These are phyloP conservation scores for Tragopan temminckii DNA, from an alignment of 2,797 vertebrate species.

Conservation along the genomic window DNA sequence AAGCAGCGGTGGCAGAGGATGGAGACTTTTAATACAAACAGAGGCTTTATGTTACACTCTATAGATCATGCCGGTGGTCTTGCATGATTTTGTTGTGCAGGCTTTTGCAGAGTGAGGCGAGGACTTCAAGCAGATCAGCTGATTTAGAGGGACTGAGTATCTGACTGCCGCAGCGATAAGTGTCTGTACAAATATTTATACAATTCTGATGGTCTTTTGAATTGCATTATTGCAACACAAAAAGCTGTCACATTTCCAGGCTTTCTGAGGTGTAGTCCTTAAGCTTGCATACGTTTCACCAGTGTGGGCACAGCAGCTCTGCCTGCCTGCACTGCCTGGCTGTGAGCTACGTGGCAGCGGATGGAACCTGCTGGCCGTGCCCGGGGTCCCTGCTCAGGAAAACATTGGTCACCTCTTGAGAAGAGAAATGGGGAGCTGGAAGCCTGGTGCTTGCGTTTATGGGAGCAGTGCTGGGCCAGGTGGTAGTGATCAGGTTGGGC, in stretches of 20 bases:
- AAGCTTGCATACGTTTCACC: neutral
- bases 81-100: slow-evolving; percentile 20
- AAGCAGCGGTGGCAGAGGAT: neutral
- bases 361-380: neutral
- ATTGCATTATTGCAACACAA: slow-evolving; percentile 65
- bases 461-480: neutral
- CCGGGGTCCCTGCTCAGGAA: neutral
- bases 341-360: rapidly evolving
- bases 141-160: slow-evolving; percentile 52
- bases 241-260: slow-evolving; percentile 70
- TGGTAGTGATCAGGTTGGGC: neutral
- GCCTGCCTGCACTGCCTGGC: neutral
- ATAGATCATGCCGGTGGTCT: slow-evolving; percentile 1
- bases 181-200: slow-evolving; percentile 82
- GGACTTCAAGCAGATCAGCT: slow-evolving; percentile 44
- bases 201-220: slow-evolving; percentile 70
- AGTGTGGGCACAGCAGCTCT: neutral
- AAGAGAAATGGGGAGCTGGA: neutral
- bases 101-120: slow-evolving; percentile 23
- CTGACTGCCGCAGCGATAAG: slow-evolving; percentile 71
- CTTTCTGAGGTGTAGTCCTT: neutral
- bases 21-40: slow-evolving; percentile 36
- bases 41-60: slow-evolving; percentile 44
- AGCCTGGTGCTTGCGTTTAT: neutral
- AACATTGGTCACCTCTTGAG: neutral